Evolutionary conservation across 1,140 invertebrate genomes (phyloP), one percentile per base, ranked within the genome.

Genomic region (Odontomachus brunneus): DNA sequence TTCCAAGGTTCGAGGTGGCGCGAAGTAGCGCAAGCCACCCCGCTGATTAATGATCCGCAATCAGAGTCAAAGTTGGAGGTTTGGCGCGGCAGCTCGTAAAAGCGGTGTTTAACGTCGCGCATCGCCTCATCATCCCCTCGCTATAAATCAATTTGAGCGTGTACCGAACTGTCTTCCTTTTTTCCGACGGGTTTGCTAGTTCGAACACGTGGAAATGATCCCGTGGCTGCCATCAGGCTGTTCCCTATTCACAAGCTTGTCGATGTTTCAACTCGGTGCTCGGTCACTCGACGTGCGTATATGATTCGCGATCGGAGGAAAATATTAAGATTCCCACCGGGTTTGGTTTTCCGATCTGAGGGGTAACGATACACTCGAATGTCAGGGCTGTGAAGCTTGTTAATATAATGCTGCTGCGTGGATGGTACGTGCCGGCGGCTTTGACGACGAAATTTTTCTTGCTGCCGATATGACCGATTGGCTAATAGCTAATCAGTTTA

Each of bases 31-130:
- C 53, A 51, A 72, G 87, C 66, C 67, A 83, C 83, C 60, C 72
- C 62, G 76, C 85, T 91, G 91, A 91, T 91, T 91, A 91, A 91
- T 91, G 90, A 87, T 90, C 81, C 71, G 86, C 87, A 89, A 91
- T 91, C 90, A 90, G 86, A 90, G 87, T 76, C 78, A 83, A 76
- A 83, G 86, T 84, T 72, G 76, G 89, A 87, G 88, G 84, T 86
- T 86, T 73, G 81, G 83, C 66, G 84, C 80, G 84, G 76, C 80
- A 76, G 76, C 85, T 88, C 86, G 90, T 91, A 90, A 91, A 88
- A 85, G 89, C 87, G 84, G 84, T 86, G 87, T 91, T 90, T 91
- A 90, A 88, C 89, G 84, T 89, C 83, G 84, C 86, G 89, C 87
- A 89, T 85, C 91, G 91, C 90, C 87, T 85, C 90, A 91, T 91